Evolutionary conservation across 1,140 invertebrate species (phyloP).

Genomic region (Hesperophylax magnus): DNA sequence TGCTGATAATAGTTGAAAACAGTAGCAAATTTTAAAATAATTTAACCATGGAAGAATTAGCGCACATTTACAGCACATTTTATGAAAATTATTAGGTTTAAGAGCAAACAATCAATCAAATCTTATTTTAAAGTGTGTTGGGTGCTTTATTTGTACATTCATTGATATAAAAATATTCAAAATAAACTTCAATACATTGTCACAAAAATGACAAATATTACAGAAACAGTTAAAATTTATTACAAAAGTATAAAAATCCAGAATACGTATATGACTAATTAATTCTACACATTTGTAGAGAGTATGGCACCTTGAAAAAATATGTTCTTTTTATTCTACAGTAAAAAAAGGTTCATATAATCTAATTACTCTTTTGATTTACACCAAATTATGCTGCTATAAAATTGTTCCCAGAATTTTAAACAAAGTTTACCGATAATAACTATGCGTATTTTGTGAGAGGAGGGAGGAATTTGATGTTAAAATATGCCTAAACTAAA

Average conservation of each 20-base stretch:
- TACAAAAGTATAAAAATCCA: constrained; percentile 38
- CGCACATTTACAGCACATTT: too few species aligned
- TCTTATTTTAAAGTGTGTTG: neutral
- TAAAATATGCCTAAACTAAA: neutral
- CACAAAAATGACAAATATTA: constrained; percentile 30
- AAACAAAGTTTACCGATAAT: constrained; percentile 34
- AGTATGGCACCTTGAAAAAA: constrained; percentile 56
- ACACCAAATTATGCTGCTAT: constrained; percentile 27
- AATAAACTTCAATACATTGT: constrained; percentile 5
- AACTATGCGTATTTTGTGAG: neutral
- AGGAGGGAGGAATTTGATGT: neutral
- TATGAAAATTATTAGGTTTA: too few species aligned
- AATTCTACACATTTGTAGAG: constrained; percentile 16
- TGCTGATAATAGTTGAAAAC: too few species aligned
- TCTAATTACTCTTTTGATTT: constrained; percentile 20
- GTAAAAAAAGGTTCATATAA: constrained; percentile 24
- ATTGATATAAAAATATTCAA: constrained; percentile 24
- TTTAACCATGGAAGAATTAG: too few species aligned
- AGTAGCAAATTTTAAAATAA: too few species aligned
- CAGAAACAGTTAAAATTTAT: constrained; percentile 25
- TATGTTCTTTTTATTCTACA: constrained; percentile 27
- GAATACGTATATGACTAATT: constrained; percentile 19
- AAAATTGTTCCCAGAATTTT: constrained; percentile 48
- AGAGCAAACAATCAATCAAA: too few species aligned
- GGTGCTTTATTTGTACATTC: constrained; percentile 20